Conservation (phyloP, 2,113 vertebrate species). For the Candoia aspera region DNA sequence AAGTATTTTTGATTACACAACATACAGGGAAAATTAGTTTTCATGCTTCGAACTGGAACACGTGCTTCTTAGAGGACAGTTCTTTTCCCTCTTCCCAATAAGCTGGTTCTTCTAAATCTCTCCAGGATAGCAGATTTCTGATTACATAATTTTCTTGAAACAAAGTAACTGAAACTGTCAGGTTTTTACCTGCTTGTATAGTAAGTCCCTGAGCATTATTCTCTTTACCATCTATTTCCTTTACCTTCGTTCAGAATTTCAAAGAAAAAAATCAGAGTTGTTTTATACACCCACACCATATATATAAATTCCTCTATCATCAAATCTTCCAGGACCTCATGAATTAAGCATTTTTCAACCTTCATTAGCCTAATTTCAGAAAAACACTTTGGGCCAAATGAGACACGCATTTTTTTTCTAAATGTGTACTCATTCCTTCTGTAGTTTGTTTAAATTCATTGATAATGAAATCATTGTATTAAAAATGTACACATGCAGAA, state of each 20-base stretch:
- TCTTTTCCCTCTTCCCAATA: not conserved
- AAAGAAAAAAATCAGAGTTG: not conserved
- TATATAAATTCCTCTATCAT: not conserved
- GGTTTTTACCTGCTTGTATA: not conserved
- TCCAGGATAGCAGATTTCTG: not conserved
- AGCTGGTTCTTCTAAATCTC: not conserved
- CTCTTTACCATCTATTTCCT: not conserved
- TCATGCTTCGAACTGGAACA: not conserved
- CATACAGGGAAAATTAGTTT: not conserved
- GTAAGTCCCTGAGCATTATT: not conserved
- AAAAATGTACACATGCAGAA: not conserved
- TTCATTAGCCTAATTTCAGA: not conserved
- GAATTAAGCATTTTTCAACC: not conserved
- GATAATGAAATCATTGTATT: not conserved
- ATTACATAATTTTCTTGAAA: not conserved
- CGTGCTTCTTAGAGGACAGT: not conserved
- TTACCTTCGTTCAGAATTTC: not conserved
- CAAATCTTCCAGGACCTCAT: not conserved
- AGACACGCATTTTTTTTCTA: not conserved
- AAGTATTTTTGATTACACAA: not conserved
- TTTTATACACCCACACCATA: not conserved
- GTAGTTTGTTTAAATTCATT: not conserved
- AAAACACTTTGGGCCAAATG: not conserved
- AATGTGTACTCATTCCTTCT: not conserved
- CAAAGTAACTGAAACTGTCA: not conserved